These are phyloP conservation scores for Psilopogon haemacephalus DNA, from an alignment of 2,113 vertebrate genomes.

Conservation along the genomic window DNA sequence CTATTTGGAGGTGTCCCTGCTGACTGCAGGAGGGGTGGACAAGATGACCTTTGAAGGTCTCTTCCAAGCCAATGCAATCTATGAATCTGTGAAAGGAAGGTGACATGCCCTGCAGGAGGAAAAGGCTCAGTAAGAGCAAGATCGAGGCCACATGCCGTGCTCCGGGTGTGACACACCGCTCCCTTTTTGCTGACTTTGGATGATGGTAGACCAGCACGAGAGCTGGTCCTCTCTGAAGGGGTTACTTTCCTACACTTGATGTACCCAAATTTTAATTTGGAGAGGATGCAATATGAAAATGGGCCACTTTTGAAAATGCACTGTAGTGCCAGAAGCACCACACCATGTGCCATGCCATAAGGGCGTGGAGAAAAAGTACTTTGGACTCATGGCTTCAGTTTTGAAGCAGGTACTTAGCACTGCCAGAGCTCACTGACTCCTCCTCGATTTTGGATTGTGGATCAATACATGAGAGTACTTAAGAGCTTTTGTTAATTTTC, in stretches of 20 bases:
- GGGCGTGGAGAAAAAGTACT: background rate
- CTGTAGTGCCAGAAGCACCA: accelerated
- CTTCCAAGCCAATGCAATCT: too few relatives aligned
- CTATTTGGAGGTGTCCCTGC: too few relatives aligned
- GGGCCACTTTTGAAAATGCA: background rate
- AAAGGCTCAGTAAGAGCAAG: accelerated
- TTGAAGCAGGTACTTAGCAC: background rate
- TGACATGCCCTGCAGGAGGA: background rate
- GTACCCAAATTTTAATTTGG: background rate
- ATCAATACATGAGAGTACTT: background rate
- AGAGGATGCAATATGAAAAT: background rate
- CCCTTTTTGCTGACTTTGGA: background rate
- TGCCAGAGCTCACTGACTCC: background rate
- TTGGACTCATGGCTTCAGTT: background rate
- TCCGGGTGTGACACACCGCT: accelerated
- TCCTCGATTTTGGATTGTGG: background rate
- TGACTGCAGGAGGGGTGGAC: too few relatives aligned
- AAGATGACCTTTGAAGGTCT: too few relatives aligned
- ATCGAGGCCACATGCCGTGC: accelerated
- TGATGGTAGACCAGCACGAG: background rate
- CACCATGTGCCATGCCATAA: background rate
- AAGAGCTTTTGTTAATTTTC: background rate
- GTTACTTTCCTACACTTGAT: background rate
- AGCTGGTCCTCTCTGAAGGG: background rate
- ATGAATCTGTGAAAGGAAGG: background rate